Evolutionary conservation across 2,888 invertebrate species (phyloP).

Genomic region (Alviniconcha strummeri): DNA sequence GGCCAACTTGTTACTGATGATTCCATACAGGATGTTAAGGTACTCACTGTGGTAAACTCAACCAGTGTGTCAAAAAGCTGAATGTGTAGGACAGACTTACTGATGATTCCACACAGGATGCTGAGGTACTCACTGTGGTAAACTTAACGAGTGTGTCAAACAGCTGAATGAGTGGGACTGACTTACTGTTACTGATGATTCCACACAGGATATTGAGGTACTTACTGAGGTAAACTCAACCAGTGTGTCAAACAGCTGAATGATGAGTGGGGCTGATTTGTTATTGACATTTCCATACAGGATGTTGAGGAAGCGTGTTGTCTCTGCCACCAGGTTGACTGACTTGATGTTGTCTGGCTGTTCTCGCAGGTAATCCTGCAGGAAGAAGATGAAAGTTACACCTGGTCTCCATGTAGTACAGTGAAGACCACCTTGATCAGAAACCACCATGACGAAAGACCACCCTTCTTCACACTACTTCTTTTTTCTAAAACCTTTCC

Average conservation of each 20-base stretch:
- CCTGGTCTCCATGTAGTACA: too few relatives aligned
- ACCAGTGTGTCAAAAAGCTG: constrained; percentile 68
- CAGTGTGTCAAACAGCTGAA: constrained; percentile 67
- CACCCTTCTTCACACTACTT: too few relatives aligned
- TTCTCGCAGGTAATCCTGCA: constrained; percentile 68
- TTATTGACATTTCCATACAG: constrained; percentile 67
- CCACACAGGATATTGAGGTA: constrained; percentile 13
- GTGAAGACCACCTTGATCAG: too few relatives aligned
- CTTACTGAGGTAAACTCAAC: constrained; percentile 70
- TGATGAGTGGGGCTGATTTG: constrained; percentile 64
- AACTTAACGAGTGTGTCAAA: constrained; percentile 69
- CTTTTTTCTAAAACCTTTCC: too few relatives aligned
- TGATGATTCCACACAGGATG: constrained; percentile 68
- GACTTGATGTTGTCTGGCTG: constrained; percentile 74
- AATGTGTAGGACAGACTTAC: constrained; percentile 62
- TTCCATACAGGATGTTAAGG: constrained; percentile 67
- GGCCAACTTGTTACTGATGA: constrained; percentile 63
- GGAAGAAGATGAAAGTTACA: background rate
- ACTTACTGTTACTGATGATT: too few relatives aligned
- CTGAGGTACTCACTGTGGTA: constrained; percentile 67
- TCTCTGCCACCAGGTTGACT: constrained; percentile 71
- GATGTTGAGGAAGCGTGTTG: constrained; percentile 68
- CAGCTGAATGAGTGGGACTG: constrained; percentile 42
- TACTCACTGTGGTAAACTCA: constrained; percentile 69
- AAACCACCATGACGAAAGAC: too few relatives aligned